These are phyloP conservation scores for Conus ventricosus DNA, from an alignment of 1,140 invertebrate genomes.

Conservation along the genomic window DNA sequence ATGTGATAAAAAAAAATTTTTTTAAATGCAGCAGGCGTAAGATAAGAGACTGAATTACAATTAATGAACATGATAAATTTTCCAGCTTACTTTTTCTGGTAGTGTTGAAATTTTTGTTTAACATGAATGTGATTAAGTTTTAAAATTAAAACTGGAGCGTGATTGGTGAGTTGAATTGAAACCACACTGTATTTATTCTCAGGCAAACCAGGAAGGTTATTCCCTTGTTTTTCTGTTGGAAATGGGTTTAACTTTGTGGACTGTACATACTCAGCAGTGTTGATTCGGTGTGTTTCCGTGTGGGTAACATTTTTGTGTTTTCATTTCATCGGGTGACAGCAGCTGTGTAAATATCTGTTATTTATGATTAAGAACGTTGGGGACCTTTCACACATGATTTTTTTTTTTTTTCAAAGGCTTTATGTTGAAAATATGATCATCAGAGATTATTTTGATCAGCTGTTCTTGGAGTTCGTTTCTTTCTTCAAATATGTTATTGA, in stretches of 20 bases:
- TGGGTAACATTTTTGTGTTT: neutral
- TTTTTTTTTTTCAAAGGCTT: too few species aligned
- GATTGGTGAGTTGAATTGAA: neutral
- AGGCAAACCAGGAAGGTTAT: neutral
- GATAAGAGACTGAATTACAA: neutral
- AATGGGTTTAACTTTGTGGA: neutral
- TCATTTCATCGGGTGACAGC: neutral
- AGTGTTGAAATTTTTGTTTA: neutral
- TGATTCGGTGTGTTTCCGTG: neutral
- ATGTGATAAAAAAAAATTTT: neutral
- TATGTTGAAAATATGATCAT: too few species aligned
- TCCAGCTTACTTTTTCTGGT: neutral
- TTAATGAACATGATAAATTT: neutral
- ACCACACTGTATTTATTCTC: neutral
- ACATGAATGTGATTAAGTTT: neutral
- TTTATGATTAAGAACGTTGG: neutral
- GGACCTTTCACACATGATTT: neutral
- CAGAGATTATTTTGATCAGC: neutral
- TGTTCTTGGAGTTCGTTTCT: neutral
- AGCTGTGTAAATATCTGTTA: constrained; percentile 1
- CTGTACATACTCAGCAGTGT: neutral
- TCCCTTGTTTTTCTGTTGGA: constrained; percentile 6
- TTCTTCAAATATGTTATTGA: neutral
- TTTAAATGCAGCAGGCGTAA: neutral
- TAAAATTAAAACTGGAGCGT: neutral